phyloP scores from a whole-genome alignment of 2,888 invertebrate species.

The Hipparchia semele region DNA sequence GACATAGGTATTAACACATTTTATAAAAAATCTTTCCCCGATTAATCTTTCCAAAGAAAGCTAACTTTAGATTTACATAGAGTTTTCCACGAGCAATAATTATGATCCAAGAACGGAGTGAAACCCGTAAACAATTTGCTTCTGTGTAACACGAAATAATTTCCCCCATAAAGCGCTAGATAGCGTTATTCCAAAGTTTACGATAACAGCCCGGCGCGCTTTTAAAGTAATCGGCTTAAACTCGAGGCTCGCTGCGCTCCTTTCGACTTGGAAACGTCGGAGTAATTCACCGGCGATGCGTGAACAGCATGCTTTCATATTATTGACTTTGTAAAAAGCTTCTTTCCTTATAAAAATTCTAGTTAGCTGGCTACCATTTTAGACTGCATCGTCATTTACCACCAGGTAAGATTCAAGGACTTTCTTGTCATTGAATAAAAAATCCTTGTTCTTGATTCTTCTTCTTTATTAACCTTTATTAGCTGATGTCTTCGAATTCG shows the following conservation, averaged over 20 bases:
- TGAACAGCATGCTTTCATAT: slow-evolving; percentile 34
- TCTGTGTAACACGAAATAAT: slow-evolving; percentile 31
- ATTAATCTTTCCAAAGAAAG: background rate
- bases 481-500: too few relatives aligned
- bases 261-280: slow-evolving; percentile 43
- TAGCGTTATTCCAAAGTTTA: slow-evolving; percentile 48
- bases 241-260: slow-evolving; percentile 43
- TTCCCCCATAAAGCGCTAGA: slow-evolving; percentile 42
- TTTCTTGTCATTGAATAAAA: too few relatives aligned
- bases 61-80: background rate
- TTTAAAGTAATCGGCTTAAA: slow-evolving; percentile 74
- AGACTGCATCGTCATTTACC: background rate
- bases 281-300: slow-evolving; percentile 39
- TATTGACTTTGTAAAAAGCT: slow-evolving; percentile 4
- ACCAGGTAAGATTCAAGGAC: too few relatives aligned
- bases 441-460: too few relatives aligned
- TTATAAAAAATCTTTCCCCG: too few relatives aligned
- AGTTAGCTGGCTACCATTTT: background rate
- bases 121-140: slow-evolving; percentile 49
- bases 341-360: background rate
- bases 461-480: too few relatives aligned
- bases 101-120: slow-evolving; percentile 7
- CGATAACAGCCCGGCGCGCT: slow-evolving; percentile 55
- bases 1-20: too few relatives aligned
- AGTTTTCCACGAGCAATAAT: slow-evolving; percentile 3